Conservation (phyloP, 2,888 invertebrate species). For the Andrena praecox region DNA sequence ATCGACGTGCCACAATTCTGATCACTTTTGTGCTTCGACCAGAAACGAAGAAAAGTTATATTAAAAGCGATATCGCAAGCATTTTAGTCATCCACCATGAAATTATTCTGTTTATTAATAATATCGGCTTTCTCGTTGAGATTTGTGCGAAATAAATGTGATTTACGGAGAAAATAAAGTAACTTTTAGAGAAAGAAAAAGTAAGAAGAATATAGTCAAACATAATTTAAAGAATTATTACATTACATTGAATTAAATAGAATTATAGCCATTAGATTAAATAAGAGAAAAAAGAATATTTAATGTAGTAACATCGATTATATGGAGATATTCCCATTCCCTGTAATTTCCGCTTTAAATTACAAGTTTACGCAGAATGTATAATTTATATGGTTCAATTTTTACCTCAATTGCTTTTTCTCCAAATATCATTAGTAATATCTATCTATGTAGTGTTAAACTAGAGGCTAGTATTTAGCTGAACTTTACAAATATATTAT, state of each 20-base stretch:
- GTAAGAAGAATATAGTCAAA: background rate
- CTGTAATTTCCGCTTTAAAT: background rate
- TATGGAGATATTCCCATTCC: background rate
- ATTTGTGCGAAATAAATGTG: too few relatives aligned
- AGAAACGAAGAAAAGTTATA: background rate
- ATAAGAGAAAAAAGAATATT: background rate
- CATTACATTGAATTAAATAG: too few relatives aligned
- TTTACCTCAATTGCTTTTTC: background rate
- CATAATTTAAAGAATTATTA: background rate
- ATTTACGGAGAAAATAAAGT: too few relatives aligned
- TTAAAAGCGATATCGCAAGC: background rate
- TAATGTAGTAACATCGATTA: background rate
- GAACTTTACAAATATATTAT: too few relatives aligned
- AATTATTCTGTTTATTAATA: background rate
- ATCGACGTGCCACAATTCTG: slow-evolving; percentile 68
- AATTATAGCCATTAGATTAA: too few relatives aligned
- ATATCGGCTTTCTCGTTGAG: too few relatives aligned
- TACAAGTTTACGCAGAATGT: background rate
- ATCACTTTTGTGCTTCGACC: slow-evolving; percentile 1
- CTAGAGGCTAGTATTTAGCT: too few relatives aligned
- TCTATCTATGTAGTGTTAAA: too few relatives aligned
- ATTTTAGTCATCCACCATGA: background rate
- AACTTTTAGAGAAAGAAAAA: too few relatives aligned
- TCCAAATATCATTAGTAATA: background rate
- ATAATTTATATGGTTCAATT: background rate